Percentiles rank a stretch among this genome's conserved stretches.
Evolutionary conservation across 2,113 vertebrate genomes (phyloP).

Genomic region (Vicugna pacos): DNA sequence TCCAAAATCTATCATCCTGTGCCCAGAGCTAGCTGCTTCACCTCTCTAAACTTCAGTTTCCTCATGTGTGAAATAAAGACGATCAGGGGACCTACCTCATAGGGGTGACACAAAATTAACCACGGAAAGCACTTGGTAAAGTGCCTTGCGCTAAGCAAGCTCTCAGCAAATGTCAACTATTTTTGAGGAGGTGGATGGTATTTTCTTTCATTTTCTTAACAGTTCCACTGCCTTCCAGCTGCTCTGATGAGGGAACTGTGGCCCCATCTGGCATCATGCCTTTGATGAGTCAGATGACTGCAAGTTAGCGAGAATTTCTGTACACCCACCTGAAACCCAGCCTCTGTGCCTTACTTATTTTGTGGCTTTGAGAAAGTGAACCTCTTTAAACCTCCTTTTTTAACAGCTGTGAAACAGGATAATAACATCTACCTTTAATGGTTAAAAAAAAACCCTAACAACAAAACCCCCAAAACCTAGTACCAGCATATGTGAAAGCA

Average conservation of each 20-base stretch:
- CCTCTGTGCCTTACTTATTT: not conserved
- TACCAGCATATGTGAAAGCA: not conserved
- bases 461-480: not conserved
- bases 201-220: not conserved
- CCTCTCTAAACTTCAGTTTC: not conserved
- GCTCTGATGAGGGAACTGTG: not conserved
- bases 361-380: not conserved
- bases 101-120: not conserved
- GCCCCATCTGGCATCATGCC: not conserved
- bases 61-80: not conserved
- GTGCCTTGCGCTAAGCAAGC: not conserved
- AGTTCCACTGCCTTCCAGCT: not conserved
- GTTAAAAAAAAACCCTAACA: not conserved
- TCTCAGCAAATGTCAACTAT: not conserved
- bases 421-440: not conserved
- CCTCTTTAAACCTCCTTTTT: not conserved
- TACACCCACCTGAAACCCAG: not conserved
- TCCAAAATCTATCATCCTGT: not conserved
- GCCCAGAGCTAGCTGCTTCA: not conserved
- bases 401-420: not conserved
- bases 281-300: not conserved
- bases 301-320: not conserved
- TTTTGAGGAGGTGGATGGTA: not conserved
- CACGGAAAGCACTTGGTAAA: not conserved
- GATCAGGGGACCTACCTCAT: not conserved